These are phyloP conservation scores for Felis chaus DNA, from an alignment of 2,113 vertebrate genomes.

Conservation along the genomic window DNA sequence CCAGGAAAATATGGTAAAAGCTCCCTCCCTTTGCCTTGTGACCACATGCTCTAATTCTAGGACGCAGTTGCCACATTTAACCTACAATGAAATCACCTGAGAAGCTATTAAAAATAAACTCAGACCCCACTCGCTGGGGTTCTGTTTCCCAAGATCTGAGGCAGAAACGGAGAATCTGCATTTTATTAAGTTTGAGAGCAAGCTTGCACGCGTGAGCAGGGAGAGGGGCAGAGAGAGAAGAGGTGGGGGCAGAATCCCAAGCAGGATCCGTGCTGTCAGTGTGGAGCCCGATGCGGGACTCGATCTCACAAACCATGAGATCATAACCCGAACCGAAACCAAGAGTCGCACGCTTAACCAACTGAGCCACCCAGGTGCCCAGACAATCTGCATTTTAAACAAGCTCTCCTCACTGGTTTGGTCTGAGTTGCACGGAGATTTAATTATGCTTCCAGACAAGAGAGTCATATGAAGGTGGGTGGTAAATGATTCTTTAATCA, in stretches of 20 bases:
- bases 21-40: neutral
- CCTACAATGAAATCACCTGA: neutral
- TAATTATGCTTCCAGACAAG: neutral
- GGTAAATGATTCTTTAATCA: neutral
- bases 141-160: neutral
- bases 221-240: too few species aligned
- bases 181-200: neutral
- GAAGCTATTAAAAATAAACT: neutral
- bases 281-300: too few species aligned
- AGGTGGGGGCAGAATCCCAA: too few species aligned
- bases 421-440: neutral
- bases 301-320: too few species aligned
- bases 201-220: too few species aligned
- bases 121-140: neutral
- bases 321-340: too few species aligned
- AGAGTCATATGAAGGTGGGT: accelerated
- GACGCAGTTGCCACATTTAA: neutral
- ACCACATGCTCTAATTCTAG: neutral
- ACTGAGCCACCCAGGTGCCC: too few species aligned
- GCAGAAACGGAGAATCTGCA: neutral
- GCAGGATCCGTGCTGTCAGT: too few species aligned
- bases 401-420: neutral
- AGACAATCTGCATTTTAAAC: neutral
- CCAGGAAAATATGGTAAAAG: neutral
- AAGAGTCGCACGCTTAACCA: too few species aligned